Percentiles rank a stretch among this genome's conserved stretches.
phyloP scores from a whole-genome alignment of 2,888 invertebrate species.

The Patella depressa region DNA sequence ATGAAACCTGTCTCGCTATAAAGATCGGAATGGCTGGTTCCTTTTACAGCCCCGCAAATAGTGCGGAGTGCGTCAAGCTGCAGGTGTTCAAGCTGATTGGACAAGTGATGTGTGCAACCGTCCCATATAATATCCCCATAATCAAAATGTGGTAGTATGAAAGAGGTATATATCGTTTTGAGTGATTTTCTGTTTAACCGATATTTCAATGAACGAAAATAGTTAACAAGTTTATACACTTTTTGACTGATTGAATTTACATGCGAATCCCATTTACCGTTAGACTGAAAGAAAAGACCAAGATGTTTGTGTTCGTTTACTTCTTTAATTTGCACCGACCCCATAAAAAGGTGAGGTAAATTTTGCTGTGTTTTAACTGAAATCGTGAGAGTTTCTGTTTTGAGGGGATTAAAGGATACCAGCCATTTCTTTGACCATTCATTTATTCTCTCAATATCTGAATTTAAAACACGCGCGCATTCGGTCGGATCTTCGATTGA shows the following conservation, averaged over 20 bases:
- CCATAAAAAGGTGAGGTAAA: background rate
- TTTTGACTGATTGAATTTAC: background rate
- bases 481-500: background rate
- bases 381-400: background rate
- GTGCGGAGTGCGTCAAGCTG: background rate
- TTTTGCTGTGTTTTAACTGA: background rate
- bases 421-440: background rate
- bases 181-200: conserved; percentile 3
- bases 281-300: background rate
- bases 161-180: background rate
- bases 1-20: background rate
- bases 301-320: background rate
- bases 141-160: background rate
- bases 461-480: background rate
- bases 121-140: background rate
- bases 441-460: background rate
- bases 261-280: background rate
- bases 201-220: background rate
- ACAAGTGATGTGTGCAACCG: background rate
- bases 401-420: background rate
- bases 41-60: conserved; percentile 1
- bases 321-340: too few species aligned
- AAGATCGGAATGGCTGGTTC: background rate
- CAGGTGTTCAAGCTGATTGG: conserved; percentile 1
- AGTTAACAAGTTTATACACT: background rate